A percentile compares a stretch with the other conserved stretches of the same genome.
These are phyloP conservation scores for Accipiter virgatus DNA, from an alignment of 2,113 vertebrate species.

Conservation along the genomic window DNA sequence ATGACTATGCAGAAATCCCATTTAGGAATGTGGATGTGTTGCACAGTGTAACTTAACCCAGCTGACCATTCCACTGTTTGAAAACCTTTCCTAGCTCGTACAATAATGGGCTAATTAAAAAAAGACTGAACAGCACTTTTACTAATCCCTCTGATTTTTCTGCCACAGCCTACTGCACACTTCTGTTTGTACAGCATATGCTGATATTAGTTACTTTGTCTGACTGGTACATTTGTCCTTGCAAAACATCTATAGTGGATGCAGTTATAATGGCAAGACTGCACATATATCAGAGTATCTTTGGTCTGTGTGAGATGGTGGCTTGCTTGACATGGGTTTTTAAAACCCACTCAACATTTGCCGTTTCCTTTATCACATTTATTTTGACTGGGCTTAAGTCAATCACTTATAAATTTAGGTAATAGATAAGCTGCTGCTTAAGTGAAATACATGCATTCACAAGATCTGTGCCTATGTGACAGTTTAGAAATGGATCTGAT, in stretches of 20 bases:
- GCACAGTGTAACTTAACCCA: not conserved
- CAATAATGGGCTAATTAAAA: not conserved
- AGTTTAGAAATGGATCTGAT: not conserved
- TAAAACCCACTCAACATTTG: not conserved
- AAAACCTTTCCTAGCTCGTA: not conserved
- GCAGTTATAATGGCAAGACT: not conserved
- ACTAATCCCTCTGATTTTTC: not conserved
- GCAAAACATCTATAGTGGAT: rapidly evolving
- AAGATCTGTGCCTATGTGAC: not conserved
- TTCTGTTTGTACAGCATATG: not conserved
- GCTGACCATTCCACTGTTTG: not conserved
- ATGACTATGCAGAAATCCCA: not conserved
- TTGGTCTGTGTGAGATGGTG: not conserved
- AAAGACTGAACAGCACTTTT: not conserved
- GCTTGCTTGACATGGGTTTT: not conserved
- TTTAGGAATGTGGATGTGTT: not conserved
- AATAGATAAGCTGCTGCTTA: not conserved
- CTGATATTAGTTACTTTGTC: not conserved
- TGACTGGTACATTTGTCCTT: not conserved
- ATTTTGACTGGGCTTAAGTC: not conserved
- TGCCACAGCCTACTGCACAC: not conserved
- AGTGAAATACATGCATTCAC: not conserved
- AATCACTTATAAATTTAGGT: not conserved
- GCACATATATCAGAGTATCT: not conserved
- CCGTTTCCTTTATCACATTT: not conserved